phyloP scores from a whole-genome alignment of 2,113 vertebrate species.

The Octodon degus region DNA sequence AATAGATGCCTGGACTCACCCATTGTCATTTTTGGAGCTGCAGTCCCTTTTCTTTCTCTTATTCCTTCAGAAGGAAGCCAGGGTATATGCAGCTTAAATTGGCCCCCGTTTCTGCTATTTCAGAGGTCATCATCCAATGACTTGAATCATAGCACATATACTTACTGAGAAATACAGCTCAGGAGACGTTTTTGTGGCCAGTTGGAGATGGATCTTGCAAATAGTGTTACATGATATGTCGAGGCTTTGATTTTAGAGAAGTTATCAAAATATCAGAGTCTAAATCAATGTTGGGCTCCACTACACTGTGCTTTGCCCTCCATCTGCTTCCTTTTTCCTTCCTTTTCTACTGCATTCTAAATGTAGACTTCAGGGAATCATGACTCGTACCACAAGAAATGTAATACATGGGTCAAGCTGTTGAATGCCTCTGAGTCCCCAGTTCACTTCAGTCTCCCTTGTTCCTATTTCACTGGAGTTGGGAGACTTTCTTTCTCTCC shows the following conservation, averaged over 20 bases:
- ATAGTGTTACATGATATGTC: not conserved
- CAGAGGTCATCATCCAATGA: not conserved
- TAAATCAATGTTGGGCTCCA: not conserved
- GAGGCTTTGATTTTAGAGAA: conserved; percentile 40
- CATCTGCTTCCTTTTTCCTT: not conserved
- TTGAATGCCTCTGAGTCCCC: not conserved
- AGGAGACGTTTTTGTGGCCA: not conserved
- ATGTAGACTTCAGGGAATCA: not conserved
- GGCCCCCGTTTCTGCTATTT: not conserved
- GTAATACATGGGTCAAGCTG: not conserved
- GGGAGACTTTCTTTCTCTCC: not conserved
- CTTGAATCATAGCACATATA: not conserved
- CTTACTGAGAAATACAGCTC: not conserved
- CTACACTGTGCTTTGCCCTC: not conserved
- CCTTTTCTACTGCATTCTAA: not conserved
- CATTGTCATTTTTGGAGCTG: not conserved
- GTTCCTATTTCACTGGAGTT: not conserved
- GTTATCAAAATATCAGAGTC: not conserved
- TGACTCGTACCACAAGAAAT: not conserved
- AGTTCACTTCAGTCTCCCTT: not conserved
- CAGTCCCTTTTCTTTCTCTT: not conserved
- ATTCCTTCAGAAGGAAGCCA: not conserved
- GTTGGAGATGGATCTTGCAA: not conserved
- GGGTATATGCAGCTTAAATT: not conserved
- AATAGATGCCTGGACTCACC: not conserved